Conservation (phyloP, 2,113 vertebrate genomes). For the Scalopus aquaticus region DNA sequence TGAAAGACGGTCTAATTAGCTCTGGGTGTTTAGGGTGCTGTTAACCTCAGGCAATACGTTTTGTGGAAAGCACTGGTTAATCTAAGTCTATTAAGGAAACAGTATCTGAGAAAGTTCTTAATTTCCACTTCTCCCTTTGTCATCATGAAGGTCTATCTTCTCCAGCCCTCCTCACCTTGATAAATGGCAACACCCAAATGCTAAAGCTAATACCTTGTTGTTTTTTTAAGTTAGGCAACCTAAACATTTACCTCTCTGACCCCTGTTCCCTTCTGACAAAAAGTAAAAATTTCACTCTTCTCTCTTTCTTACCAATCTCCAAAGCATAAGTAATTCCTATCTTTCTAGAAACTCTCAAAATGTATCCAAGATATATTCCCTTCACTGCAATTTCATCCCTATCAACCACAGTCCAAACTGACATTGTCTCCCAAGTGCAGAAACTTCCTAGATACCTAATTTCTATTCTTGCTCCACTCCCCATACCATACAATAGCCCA, state of each 20-base stretch:
- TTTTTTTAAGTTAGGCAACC: too few species aligned
- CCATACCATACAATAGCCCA: neutral
- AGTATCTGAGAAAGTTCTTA: neutral
- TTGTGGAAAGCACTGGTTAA: neutral
- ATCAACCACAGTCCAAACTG: neutral
- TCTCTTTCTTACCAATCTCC: neutral
- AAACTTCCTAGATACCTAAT: neutral
- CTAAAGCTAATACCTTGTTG: neutral
- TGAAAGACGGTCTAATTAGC: neutral
- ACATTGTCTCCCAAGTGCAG: neutral
- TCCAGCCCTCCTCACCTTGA: neutral
- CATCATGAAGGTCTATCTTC: neutral
- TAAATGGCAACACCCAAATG: neutral
- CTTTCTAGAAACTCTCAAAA: constrained; percentile 7
- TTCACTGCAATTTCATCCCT: neutral
- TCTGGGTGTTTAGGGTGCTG: neutral
- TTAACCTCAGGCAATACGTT: neutral
- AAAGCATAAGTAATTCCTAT: neutral
- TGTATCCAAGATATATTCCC: neutral
- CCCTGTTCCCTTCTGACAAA: too few species aligned
- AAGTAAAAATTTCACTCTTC: neutral
- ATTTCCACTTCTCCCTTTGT: neutral
- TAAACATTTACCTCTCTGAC: too few species aligned
- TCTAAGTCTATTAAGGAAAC: neutral
- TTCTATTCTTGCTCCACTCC: neutral